Percentiles rank a stretch among this genome's conserved stretches.
Conservation (phyloP, 2,113 vertebrate genomes). For the Copsychus sechellarum region DNA sequence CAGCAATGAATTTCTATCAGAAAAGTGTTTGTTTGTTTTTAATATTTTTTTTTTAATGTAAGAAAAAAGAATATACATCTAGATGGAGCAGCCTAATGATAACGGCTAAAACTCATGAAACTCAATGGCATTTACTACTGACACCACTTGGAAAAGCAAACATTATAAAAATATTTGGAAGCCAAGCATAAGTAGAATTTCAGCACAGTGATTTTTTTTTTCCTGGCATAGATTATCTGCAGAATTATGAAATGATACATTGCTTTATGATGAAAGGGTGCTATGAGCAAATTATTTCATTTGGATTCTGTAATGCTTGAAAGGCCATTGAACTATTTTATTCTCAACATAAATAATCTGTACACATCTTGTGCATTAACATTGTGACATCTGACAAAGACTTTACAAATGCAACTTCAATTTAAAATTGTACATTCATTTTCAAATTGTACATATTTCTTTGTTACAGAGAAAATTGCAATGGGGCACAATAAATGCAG, state of each 20-base stretch:
- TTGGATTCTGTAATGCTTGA: slow-evolving; percentile 61
- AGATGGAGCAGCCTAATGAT: slow-evolving; percentile 23
- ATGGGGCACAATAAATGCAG: slow-evolving; percentile 73
- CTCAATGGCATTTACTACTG: slow-evolving; percentile 37
- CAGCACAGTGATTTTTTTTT: slow-evolving; percentile 69
- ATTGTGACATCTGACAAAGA: slow-evolving; percentile 55
- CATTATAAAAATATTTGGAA: slow-evolving; percentile 67
- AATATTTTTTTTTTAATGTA: not conserved
- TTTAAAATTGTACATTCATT: slow-evolving; percentile 72
- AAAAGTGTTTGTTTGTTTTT: not conserved
- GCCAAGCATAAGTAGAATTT: slow-evolving; percentile 58
- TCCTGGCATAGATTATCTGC: slow-evolving; percentile 27
- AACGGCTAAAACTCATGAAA: slow-evolving; percentile 32
- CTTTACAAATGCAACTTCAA: slow-evolving; percentile 68
- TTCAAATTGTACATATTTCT: slow-evolving; percentile 70
- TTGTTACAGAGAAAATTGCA: slow-evolving; percentile 67
- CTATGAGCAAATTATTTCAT: slow-evolving; percentile 17
- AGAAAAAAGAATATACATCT: slow-evolving; percentile 38
- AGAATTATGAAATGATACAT: slow-evolving; percentile 28
- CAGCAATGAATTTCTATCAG: slow-evolving; percentile 57
- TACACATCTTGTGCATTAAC: slow-evolving; percentile 67
- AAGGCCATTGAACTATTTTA: slow-evolving; percentile 61
- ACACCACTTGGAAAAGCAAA: slow-evolving; percentile 65
- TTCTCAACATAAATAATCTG: slow-evolving; percentile 71
- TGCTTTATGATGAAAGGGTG: slow-evolving; percentile 46